Base-by-base conservation (phyloP, 1,140 invertebrate genomes). In the Goniozus legneri region DNA sequence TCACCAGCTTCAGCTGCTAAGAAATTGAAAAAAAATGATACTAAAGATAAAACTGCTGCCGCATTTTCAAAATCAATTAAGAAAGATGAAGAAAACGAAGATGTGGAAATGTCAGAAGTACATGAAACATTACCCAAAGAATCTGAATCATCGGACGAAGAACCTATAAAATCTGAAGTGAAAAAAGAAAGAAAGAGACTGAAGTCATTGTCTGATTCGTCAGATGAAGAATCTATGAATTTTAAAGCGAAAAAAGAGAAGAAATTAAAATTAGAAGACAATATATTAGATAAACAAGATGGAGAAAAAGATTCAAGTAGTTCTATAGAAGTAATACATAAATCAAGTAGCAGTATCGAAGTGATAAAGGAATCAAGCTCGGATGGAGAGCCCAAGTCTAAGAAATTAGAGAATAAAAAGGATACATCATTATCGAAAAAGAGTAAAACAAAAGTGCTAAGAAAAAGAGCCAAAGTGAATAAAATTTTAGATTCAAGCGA, bases 401-500 rank as follows among this genome's bases (percentile, higher is more conserved):
- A n/a, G n/a, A n/a, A n/a, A n/a, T n/a, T n/a, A n/a, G n/a, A n/a
- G 22, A 35, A 20, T 33, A 51, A 34, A 21, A 16, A 41, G 39
- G 40, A 40, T 52, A 47, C 39, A 59, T n/a, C n/a, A n/a, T n/a
- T n/a, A 56, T 3, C 36, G 44, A 19, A 3, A 20, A 58, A 58
- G 22, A 58, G 38, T 37, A 33, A 36, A 59, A 46, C 44, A 14
- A 61, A 67, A n/a, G n/a, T n/a, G n/a, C n/a, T n/a, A n/a, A n/a
- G n/a, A n/a, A n/a, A n/a, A n/a, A n/a, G n/a, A n/a, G n/a, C n/a
- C n/a, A n/a, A n/a, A n/a, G n/a, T 27, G 4, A 27, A 6, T 27
- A 27, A 10, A 27, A 4, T 10, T 27, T 6, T 27, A 27, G 59
- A 66, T 47, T 67, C 67, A 0, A 70, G 60, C 44, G 67, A 69